Conservation (phyloP, 2,113 vertebrate genomes). For the Sialia sialis region DNA sequence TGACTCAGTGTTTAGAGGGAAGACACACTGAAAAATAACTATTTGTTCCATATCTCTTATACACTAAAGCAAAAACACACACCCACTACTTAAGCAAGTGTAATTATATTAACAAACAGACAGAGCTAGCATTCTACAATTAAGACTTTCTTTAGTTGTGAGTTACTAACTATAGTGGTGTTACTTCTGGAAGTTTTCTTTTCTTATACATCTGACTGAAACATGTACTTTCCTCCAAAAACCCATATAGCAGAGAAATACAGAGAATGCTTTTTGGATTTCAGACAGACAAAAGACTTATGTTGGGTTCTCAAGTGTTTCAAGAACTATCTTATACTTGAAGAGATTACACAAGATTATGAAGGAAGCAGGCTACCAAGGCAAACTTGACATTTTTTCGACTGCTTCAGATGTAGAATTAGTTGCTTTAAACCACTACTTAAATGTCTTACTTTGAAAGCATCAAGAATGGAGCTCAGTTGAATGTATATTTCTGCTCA, state of each 20-base stretch:
- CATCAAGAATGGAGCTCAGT: not conserved
- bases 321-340: not conserved
- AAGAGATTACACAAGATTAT: not conserved
- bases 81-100: not conserved
- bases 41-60: not conserved
- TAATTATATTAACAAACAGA: not conserved
- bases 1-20: not conserved
- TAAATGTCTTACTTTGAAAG: not conserved
- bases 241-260: not conserved
- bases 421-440: not conserved
- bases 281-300: conserved; percentile 28
- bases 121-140: not conserved
- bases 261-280: not conserved
- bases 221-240: not conserved
- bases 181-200: not conserved
- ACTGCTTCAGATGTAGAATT: not conserved
- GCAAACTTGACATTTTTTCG: not conserved
- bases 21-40: not conserved
- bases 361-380: not conserved
- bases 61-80: not conserved
- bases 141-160: not conserved
- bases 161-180: not conserved
- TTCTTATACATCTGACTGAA: not conserved
- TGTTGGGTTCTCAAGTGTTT: not conserved
- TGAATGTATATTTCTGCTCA: not conserved